Evolutionary conservation across 30 jellyfish, hydroid and myxozoan genomes (phyloP).

Genomic region (Turritopsis dohrnii): DNA sequence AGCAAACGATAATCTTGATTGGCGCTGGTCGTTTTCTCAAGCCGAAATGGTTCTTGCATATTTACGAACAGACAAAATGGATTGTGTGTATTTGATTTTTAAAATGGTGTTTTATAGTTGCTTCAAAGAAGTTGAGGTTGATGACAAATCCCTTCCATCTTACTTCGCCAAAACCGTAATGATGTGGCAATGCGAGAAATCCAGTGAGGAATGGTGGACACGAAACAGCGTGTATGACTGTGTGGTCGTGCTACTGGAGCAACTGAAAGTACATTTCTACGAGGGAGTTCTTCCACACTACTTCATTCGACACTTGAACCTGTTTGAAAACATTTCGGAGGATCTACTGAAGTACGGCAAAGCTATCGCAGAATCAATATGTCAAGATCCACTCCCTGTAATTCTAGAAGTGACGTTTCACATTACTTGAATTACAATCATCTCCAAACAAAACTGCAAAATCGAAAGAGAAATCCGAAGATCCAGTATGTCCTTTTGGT

Average conservation of each 20-base stretch:
- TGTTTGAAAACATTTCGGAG: constrained; percentile 7
- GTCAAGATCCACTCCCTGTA: background rate
- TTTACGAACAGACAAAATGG: constrained; percentile 7
- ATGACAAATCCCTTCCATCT: constrained; percentile 3
- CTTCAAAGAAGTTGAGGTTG: background rate
- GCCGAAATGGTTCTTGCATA: constrained; percentile 19
- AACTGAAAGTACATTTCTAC: background rate
- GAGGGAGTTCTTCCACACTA: constrained; percentile 19
- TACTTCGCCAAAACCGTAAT: constrained; percentile 4
- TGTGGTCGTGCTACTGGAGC: constrained; percentile 8
- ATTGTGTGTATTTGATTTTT: background rate
- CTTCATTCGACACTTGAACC: constrained; percentile 17
- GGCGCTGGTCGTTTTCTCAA: constrained; percentile 26
- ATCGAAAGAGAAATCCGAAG: background rate
- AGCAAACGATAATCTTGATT: constrained; percentile 4
- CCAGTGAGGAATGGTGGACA: constrained; percentile 16
- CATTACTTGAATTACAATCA: background rate
- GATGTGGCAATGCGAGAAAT: constrained; percentile 13
- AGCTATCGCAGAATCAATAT: constrained; percentile 1
- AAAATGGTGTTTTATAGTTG: background rate
- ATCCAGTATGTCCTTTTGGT: background rate
- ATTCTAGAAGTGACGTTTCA: background rate
- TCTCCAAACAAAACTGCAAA: background rate
- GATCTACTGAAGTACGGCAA: background rate
- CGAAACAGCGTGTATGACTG: background rate